A percentile compares a stretch with the other conserved stretches of the same genome.
These are phyloP conservation scores for Eulemur mongoz DNA, from an alignment of 2,797 vertebrate genomes.

Conservation along the genomic window DNA sequence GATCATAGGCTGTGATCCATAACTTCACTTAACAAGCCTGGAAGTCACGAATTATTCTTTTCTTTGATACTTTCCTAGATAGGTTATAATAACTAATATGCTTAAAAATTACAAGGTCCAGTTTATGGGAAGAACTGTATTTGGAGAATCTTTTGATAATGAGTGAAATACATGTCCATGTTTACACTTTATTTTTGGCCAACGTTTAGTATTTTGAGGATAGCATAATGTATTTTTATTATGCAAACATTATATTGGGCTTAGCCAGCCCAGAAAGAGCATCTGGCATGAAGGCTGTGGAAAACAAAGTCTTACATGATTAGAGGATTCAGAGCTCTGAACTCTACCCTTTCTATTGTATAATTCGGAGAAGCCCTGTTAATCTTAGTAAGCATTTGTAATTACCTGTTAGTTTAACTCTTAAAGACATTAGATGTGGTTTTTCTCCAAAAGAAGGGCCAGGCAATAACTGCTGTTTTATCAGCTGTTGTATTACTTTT, in stretches of 20 bases:
- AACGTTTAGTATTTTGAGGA: not conserved
- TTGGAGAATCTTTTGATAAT: not conserved
- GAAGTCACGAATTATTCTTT: not conserved
- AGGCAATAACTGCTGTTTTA: not conserved
- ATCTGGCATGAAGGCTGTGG: not conserved
- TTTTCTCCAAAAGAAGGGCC: not conserved
- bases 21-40: not conserved
- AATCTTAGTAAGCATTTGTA: not conserved
- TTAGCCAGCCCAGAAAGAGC: not conserved
- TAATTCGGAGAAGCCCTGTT: not conserved
- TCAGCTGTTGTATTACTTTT: not conserved
- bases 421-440: conserved; percentile 11
- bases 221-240: not conserved
- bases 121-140: not conserved
- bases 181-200: not conserved
- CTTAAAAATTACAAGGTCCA: not conserved
- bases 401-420: conserved; percentile 1
- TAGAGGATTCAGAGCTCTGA: not conserved
- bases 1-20: not conserved
- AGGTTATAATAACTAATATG: not conserved
- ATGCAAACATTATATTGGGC: not conserved
- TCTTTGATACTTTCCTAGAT: not conserved
- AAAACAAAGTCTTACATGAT: not conserved
- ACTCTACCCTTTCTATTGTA: not conserved
- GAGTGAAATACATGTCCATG: not conserved